phyloP scores from a whole-genome alignment of 2,113 vertebrate genomes.

The Laterallus jamaicensis region DNA sequence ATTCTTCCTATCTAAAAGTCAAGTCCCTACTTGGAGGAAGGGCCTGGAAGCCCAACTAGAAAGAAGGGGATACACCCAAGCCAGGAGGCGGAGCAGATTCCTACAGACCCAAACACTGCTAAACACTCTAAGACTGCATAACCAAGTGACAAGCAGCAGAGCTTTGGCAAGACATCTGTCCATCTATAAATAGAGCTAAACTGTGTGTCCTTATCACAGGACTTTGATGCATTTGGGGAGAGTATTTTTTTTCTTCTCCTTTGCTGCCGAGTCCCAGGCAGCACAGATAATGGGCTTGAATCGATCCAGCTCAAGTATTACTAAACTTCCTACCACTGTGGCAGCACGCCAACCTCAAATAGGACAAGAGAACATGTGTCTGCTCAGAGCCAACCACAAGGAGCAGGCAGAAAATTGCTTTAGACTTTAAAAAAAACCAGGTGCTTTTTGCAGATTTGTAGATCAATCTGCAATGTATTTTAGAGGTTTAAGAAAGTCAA shows the following conservation, averaged over 20 bases:
- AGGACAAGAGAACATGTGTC: slow-evolving; percentile 59
- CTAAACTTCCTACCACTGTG: slow-evolving; percentile 58
- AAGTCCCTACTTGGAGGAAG: background rate
- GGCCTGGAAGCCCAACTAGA: background rate
- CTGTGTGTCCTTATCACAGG: background rate
- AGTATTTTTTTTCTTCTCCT: background rate
- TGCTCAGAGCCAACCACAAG: slow-evolving; percentile 54
- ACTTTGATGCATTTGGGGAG: slow-evolving; percentile 37
- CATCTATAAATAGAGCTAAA: slow-evolving; percentile 57
- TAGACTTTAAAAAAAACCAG: background rate
- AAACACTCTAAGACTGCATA: background rate
- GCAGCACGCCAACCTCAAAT: slow-evolving; percentile 44
- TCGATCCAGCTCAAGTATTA: slow-evolving; percentile 61
- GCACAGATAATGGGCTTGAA: slow-evolving; percentile 58
- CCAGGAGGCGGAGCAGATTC: background rate
- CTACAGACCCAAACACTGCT: background rate
- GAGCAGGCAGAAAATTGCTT: slow-evolving; percentile 53
- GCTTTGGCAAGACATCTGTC: slow-evolving; percentile 52
- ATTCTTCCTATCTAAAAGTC: background rate
- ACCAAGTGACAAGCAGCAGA: background rate
- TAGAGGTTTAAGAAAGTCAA: slow-evolving; percentile 66
- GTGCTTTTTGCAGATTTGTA: slow-evolving; percentile 62
- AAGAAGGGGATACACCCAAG: background rate
- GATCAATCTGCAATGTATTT: slow-evolving; percentile 67
- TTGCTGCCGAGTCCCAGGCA: background rate